Percentiles rank a stretch among this genome's conserved stretches.
Conservation (phyloP, 1,140 invertebrate species). For the Stenopsyche tienmushanensis region DNA sequence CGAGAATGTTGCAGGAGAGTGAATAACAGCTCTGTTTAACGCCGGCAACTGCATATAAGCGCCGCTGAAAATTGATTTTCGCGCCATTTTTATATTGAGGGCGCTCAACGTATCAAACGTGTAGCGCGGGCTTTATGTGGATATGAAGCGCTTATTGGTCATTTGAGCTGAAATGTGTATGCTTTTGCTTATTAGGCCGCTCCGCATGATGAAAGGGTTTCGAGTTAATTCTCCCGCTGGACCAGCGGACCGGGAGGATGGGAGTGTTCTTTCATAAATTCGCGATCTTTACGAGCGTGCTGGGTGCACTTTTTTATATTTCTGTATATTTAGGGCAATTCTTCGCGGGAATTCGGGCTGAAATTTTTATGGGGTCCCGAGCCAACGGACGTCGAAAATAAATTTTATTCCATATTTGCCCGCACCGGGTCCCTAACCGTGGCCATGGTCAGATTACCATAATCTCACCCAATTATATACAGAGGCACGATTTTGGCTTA, state of each 20-base stretch:
- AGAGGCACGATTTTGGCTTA: too few species aligned
- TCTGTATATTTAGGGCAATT: conserved; percentile 21
- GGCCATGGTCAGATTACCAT: not conserved
- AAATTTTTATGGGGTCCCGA: conserved; percentile 18
- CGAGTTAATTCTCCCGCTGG: not conserved
- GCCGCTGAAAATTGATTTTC: not conserved
- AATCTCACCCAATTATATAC: conserved; percentile 18
- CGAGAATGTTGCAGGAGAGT: too few species aligned
- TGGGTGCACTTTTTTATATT: conserved; percentile 28
- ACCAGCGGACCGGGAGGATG: not conserved
- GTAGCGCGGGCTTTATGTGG: not conserved
- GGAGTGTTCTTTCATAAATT: conserved; percentile 21
- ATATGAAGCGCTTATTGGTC: not conserved
- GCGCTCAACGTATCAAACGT: not conserved
- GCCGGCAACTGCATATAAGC: too few species aligned
- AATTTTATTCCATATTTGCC: conserved; percentile 11
- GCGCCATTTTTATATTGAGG: not conserved
- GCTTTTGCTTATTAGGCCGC: not conserved
- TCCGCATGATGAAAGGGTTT: not conserved
- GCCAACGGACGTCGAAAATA: conserved; percentile 11
- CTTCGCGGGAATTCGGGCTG: conserved; percentile 16
- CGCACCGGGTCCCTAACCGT: not conserved
- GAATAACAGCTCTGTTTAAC: too few species aligned
- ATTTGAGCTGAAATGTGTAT: not conserved
- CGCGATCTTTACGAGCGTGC: conserved; percentile 23